Evolutionary conservation across 92 coral and sea anemone genomes (phyloP), one percentile per base, ranked within the genome.

Genomic region (Parazoanthus atlanticus): DNA sequence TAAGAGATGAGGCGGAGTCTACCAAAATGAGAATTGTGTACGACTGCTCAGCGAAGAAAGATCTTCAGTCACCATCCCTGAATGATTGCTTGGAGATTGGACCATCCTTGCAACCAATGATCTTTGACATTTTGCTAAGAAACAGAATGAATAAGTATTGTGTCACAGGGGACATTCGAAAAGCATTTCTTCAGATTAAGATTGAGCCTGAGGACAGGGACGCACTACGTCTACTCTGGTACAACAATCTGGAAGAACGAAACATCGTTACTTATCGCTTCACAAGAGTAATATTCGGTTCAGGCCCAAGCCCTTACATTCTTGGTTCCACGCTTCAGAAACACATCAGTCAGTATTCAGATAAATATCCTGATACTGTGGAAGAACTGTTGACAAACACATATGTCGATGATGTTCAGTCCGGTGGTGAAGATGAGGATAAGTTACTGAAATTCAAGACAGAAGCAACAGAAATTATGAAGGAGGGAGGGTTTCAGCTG

Each of bases 381-480:
- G 88, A 91, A 28, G 86, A 86, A 8, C 81, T 93, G 47, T 54
- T 91, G 31, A 76, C 86, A 33, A 90, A 92, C 79, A 91, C 93
- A 10, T 92, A 92, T 52, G 94, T 94, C 32, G 96, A 94, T 79
- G 94, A 94, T 71, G 85, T 92, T 7, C 94, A 92, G 70, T 86
- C 90, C 56, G 94, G 94, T 5, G 91, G 94, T 13, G 90, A 86
- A 72, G 19, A 15, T 3, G 86, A 70, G 25, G 92, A 86, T 32
- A 86, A 88, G 81, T 75, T 88, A 56, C 73, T 66, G 64, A 86
- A 79, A 56, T 91, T 92, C 84, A 94, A 94, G 56, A 79, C 91
- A 78, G 92, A 90, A 36, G 46, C 95, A 0, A 89, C 90, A 34
- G 84, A 76, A 29, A 89, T 92, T 2, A 58, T 94, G 78, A 83